Evolutionary conservation across 1,140 invertebrate genomes (phyloP).

Genomic region (Drosophila kohkoa): DNA sequence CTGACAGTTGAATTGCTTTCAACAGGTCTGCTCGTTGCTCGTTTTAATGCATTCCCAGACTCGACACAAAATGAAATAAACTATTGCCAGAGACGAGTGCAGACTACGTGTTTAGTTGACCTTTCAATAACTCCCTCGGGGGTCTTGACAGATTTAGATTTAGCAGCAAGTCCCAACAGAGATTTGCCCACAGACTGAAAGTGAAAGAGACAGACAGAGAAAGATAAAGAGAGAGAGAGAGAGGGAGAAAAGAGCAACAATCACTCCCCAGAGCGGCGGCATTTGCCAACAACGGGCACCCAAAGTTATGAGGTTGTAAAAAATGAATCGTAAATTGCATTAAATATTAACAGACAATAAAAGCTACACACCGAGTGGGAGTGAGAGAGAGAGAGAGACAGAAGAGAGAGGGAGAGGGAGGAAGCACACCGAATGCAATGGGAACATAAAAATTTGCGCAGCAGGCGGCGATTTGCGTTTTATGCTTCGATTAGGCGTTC

Average conservation of each 20-base stretch:
- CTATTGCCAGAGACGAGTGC: not conserved
- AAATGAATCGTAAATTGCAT: conserved; percentile 82
- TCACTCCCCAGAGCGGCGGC: conserved; percentile 6
- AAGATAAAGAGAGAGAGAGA: not conserved
- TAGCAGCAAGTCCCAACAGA: not conserved
- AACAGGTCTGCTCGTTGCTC: not conserved
- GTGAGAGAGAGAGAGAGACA: not conserved
- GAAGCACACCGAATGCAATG: conserved; percentile 46
- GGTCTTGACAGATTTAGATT: conserved; percentile 1
- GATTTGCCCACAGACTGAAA: conserved; percentile 17
- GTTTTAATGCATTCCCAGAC: too few relatives aligned
- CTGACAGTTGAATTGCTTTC: not conserved
- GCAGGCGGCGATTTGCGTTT: conserved; percentile 72
- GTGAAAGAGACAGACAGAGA: not conserved
- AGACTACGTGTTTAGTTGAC: conserved; percentile 4
- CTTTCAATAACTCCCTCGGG: conserved; percentile 14
- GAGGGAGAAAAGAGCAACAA: conserved; percentile 4
- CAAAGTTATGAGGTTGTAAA: conserved; percentile 76
- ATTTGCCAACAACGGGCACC: conserved; percentile 23
- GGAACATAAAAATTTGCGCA: conserved; percentile 58
- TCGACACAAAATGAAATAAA: not conserved
- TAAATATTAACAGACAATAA: conserved; percentile 83
- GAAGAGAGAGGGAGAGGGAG: not conserved
- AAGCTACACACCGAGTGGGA: conserved; percentile 23
- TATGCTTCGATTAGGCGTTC: conserved; percentile 74